Conservation (phyloP, 1,140 invertebrate genomes). For the Apis laboriosa region DNA sequence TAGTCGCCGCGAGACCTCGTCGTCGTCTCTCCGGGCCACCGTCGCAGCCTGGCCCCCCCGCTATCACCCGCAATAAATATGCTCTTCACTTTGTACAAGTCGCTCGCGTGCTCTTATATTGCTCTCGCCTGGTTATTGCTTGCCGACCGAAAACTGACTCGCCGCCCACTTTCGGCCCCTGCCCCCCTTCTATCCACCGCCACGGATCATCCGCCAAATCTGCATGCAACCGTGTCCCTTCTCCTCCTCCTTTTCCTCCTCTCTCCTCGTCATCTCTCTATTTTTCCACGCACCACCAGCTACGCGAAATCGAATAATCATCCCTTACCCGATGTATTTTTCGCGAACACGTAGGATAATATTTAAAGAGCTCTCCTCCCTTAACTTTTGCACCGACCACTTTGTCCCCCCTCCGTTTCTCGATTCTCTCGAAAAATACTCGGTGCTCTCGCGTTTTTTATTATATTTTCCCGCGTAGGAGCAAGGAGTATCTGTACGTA, state of each 20-base stretch:
- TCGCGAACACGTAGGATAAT: background rate
- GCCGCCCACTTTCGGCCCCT: slow-evolving; percentile 29
- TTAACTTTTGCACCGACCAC: background rate
- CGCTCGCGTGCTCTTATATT: slow-evolving; percentile 58
- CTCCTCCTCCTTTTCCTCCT: background rate
- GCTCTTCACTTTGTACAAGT: slow-evolving; percentile 63
- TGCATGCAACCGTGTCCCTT: slow-evolving; percentile 19
- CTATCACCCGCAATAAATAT: slow-evolving; percentile 62
- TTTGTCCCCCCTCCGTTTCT: background rate
- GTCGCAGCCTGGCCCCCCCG: slow-evolving; percentile 40
- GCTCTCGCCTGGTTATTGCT: slow-evolving; percentile 52
- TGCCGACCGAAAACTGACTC: slow-evolving; percentile 39
- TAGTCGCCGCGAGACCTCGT: slow-evolving; percentile 10
- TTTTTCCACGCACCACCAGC: background rate
- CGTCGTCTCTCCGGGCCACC: slow-evolving; percentile 34
- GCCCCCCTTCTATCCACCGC: background rate
- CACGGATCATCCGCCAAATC: slow-evolving; percentile 39
- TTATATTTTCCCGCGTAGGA: background rate
- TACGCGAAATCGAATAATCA: background rate
- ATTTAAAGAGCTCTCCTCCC: slow-evolving; percentile 24
- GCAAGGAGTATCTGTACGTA: no score
- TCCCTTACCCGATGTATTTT: background rate
- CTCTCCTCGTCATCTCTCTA: background rate
- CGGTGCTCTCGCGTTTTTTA: background rate
- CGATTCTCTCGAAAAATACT: background rate